phyloP scores from a whole-genome alignment of 2,113 vertebrate genomes.

The Tricholaema leucomelas region DNA sequence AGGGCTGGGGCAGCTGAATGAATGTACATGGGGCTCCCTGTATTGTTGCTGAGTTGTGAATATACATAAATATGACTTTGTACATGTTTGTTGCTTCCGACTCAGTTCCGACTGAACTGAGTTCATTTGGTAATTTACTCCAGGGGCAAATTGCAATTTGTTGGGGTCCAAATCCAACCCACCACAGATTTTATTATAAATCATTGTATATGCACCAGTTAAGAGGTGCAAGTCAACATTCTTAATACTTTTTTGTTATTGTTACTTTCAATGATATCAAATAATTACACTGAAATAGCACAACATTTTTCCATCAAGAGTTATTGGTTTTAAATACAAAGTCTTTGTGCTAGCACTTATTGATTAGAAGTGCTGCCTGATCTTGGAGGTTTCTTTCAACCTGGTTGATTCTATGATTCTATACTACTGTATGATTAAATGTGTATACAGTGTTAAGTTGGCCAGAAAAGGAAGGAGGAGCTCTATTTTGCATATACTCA shows the following conservation, averaged over 20 bases:
- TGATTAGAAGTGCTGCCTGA: not conserved
- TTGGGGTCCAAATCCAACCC: too few relatives aligned
- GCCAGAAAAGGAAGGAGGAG: constrained; percentile 30
- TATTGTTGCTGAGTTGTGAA: too few relatives aligned
- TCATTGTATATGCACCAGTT: not conserved
- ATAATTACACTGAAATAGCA: not conserved
- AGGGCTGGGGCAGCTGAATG: too few relatives aligned
- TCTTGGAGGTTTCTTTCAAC: too few relatives aligned
- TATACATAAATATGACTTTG: too few relatives aligned
- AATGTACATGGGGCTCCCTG: too few relatives aligned
- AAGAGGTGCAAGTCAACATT: not conserved
- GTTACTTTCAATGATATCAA: not conserved
- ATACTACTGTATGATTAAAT: not conserved
- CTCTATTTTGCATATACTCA: constrained; percentile 28
- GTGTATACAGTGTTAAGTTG: not conserved
- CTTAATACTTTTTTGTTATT: not conserved
- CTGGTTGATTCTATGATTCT: too few relatives aligned
- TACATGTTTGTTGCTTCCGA: too few relatives aligned
- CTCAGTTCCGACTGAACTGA: too few relatives aligned
- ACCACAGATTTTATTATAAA: not conserved
- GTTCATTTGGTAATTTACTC: too few relatives aligned
- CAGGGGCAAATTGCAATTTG: too few relatives aligned
- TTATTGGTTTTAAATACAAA: not conserved
- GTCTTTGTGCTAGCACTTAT: not conserved
- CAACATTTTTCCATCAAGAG: not conserved